Percentiles rank a stretch among this genome's conserved stretches.
Evolutionary conservation across 2,888 invertebrate species (phyloP).

Genomic region (Oasisia sp.): DNA sequence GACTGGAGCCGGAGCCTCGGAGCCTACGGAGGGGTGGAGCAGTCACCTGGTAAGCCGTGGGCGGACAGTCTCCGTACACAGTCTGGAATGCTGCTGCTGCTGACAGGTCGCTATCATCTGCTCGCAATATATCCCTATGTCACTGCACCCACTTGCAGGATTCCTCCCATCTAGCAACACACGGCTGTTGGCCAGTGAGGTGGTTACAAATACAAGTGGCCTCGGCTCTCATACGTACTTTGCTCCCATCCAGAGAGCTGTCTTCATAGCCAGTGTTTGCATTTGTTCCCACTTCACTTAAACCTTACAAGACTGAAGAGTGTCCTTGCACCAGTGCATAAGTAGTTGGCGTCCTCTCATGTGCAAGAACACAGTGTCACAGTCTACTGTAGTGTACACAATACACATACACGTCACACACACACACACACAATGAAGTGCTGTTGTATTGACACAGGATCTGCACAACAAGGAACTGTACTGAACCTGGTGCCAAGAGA

Average conservation of each 20-base stretch:
- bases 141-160: not conserved
- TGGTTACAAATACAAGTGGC: not conserved
- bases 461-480: not conserved
- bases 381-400: too few species aligned
- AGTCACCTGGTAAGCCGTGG: not conserved
- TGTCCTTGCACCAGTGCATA: not conserved
- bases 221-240: not conserved
- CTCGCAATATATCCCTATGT: not conserved
- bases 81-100: not conserved
- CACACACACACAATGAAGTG: not conserved
- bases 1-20: not conserved
- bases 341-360: not conserved
- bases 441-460: not conserved
- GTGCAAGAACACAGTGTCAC: too few species aligned
- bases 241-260: not conserved
- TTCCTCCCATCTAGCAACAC: not conserved
- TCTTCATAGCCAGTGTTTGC: not conserved
- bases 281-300: not conserved
- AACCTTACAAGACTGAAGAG: not conserved
- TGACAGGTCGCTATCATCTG: not conserved
- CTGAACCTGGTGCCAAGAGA: not conserved
- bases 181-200: not conserved
- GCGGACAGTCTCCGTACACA: conserved; percentile 14
- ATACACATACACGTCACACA: not conserved
- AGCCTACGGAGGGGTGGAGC: not conserved